These are phyloP conservation scores for Myrmophylax atrothorax DNA, from an alignment of 2,113 vertebrate species.

Conservation along the genomic window DNA sequence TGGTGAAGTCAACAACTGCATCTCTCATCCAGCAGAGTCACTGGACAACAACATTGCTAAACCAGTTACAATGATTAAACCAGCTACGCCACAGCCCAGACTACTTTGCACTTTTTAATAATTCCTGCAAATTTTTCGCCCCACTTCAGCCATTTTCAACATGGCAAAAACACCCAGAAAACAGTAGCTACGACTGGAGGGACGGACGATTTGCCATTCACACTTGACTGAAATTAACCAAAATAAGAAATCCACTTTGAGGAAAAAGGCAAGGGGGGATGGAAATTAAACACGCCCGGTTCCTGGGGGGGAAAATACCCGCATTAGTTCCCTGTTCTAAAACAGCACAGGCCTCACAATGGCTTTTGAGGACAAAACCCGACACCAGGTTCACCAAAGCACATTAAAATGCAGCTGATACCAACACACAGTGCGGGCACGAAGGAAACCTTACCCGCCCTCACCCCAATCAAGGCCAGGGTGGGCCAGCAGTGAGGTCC, in stretches of 20 bases:
- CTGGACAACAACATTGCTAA: not conserved
- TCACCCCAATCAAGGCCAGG: not conserved
- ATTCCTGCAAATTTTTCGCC: not conserved
- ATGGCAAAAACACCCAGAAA: not conserved
- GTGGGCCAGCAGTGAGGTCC: not conserved
- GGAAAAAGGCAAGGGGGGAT: accelerated
- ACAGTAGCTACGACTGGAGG: not conserved
- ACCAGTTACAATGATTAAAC: not conserved
- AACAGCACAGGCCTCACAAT: not conserved
- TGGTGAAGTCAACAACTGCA: not conserved
- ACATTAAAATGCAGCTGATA: not conserved
- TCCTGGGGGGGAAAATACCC: not conserved
- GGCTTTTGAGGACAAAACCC: conserved; percentile 17
- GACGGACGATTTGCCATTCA: not conserved
- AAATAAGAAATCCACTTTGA: not conserved
- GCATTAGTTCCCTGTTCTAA: not conserved
- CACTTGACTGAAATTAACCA: not conserved
- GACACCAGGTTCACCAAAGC: not conserved
- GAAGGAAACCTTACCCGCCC: not conserved
- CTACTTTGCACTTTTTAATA: not conserved
- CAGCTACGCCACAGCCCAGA: not conserved
- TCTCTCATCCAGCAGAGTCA: not conserved
- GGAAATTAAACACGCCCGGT: not conserved
- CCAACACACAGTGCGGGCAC: not conserved
- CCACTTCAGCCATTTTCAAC: not conserved